Conservation (phyloP, 2,113 vertebrate species). For the Felis catus region DNA sequence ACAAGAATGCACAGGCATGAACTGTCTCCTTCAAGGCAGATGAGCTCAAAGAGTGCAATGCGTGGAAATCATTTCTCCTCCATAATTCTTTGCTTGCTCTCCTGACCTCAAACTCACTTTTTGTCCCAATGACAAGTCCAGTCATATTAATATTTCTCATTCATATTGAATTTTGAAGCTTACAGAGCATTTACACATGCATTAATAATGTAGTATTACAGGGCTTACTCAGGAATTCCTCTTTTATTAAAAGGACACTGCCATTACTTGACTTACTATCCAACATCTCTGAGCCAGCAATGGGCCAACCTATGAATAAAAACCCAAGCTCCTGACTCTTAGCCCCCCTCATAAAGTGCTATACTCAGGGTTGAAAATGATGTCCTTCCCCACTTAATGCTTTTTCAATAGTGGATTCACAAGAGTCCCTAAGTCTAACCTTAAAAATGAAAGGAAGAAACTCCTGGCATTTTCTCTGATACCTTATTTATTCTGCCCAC, state of each 20-base stretch:
- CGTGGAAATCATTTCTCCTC: background rate
- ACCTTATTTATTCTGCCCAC: background rate
- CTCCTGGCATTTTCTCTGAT: background rate
- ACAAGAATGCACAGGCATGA: accelerated
- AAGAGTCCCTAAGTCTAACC: background rate
- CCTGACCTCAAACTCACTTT: background rate
- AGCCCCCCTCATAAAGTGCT: background rate
- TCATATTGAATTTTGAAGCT: background rate
- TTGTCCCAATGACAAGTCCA: background rate
- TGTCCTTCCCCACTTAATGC: background rate
- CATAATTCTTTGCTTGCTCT: background rate
- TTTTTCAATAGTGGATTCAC: background rate
- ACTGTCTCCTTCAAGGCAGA: background rate
- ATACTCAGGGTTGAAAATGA: background rate
- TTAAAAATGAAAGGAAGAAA: background rate
- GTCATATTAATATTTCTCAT: background rate
- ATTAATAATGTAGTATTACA: background rate
- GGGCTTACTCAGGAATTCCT: background rate
- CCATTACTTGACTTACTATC: background rate
- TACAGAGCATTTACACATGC: background rate
- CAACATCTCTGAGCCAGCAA: background rate
- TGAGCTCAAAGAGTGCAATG: background rate
- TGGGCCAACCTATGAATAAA: background rate
- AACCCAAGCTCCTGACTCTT: background rate
- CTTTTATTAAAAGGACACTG: background rate